Conservation (phyloP, 1,140 invertebrate species). For the Drosophila hydei region DNA sequence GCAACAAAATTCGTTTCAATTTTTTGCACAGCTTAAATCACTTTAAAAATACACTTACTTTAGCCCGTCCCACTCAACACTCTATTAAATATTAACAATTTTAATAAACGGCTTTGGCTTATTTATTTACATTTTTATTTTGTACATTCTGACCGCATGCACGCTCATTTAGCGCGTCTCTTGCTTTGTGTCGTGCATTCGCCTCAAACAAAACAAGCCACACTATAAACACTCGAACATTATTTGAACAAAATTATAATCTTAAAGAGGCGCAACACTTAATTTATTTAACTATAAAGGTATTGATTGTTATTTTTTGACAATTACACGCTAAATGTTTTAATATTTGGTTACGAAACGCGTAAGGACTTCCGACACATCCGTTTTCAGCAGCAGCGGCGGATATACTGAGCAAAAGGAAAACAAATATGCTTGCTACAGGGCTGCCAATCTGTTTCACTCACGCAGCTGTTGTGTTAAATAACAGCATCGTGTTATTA, state of each 20-base stretch:
- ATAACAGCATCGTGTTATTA: background rate
- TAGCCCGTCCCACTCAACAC: background rate
- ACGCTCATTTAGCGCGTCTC: conserved; percentile 56
- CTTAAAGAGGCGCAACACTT: conserved; percentile 3
- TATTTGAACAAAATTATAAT: conserved; percentile 2
- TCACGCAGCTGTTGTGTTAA: conserved; percentile 39
- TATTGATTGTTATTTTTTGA: conserved; percentile 20
- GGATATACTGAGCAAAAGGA: conserved; percentile 42
- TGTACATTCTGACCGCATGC: conserved; percentile 37
- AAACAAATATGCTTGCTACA: conserved; percentile 22
- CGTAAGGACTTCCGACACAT: background rate
- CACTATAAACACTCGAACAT: conserved; percentile 12
- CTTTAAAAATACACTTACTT: conserved; percentile 29
- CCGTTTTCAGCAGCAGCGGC: conserved; percentile 41
- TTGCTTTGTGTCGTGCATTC: conserved; percentile 58
- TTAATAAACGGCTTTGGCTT: conserved; percentile 23
- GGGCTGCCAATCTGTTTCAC: conserved; percentile 15
- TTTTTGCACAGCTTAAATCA: conserved; percentile 6
- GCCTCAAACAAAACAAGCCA: conserved; percentile 15
- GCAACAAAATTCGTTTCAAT: conserved; percentile 26
- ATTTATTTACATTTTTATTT: conserved; percentile 68
- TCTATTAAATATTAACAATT: conserved; percentile 36
- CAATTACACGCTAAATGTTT: conserved; percentile 33
- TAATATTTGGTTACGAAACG: conserved; percentile 21
- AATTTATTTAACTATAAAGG: conserved; percentile 13